These are phyloP conservation scores for Sebastes diploproa DNA, from an alignment of 2,797 vertebrate species.

Conservation along the genomic window DNA sequence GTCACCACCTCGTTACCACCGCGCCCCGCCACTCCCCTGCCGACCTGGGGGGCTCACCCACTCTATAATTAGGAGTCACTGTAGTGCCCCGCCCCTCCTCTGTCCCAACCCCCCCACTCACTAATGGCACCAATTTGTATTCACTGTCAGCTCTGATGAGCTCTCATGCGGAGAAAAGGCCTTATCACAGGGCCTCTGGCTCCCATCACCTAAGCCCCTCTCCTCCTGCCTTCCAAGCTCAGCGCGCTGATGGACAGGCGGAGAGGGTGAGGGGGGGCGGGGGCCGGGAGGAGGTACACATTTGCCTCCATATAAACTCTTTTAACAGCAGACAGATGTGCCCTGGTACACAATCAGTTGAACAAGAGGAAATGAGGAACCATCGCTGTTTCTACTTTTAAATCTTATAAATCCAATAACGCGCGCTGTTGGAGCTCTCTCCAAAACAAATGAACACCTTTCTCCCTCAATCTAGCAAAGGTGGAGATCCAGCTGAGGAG, in stretches of 20 bases:
- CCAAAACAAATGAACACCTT: constrained; percentile 31
- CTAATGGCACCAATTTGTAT: constrained; percentile 83
- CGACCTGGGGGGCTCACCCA: constrained; percentile 46
- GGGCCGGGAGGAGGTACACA: background rate
- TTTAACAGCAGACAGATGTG: constrained; percentile 49
- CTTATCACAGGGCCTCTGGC: constrained; percentile 76
- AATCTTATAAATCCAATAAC: background rate
- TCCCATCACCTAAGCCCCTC: constrained; percentile 69
- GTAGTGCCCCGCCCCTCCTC: constrained; percentile 34
- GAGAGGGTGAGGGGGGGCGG: background rate
- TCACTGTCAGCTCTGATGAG: constrained; percentile 79
- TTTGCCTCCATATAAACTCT: constrained; percentile 52
- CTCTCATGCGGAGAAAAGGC: constrained; percentile 75
- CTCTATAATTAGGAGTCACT: constrained; percentile 77
- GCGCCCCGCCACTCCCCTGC: constrained; percentile 23
- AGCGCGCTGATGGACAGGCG: constrained; percentile 63
- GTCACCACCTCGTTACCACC: constrained; percentile 62
- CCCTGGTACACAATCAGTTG: background rate
- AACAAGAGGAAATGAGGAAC: background rate
- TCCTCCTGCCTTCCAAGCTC: constrained; percentile 60
- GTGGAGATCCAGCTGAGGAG: constrained; percentile 44
- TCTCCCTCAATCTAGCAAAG: constrained; percentile 14
- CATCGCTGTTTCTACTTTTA: background rate
- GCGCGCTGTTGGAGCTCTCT: background rate
- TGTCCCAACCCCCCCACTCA: background rate